These are phyloP conservation scores for Astreopora myriophthalma DNA, from an alignment of 64 coral and sea anemone species.

Conservation along the genomic window DNA sequence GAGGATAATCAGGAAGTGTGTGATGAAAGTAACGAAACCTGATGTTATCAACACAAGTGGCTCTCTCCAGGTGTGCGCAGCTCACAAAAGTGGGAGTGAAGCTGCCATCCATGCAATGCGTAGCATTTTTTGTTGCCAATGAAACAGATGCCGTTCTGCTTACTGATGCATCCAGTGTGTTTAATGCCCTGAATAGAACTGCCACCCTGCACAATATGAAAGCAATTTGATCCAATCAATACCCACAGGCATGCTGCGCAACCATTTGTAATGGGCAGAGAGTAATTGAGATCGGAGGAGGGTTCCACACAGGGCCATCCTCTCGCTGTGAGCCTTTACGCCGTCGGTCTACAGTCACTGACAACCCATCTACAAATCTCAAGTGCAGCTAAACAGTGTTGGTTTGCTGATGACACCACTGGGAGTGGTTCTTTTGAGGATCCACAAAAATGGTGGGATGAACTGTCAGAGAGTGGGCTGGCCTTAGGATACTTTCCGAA, in stretches of 20 bases:
- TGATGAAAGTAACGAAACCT: background rate
- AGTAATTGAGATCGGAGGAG: too few relatives aligned
- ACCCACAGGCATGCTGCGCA: background rate
- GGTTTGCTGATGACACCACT: conserved; percentile 4
- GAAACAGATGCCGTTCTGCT: background rate
- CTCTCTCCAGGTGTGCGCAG: conserved; percentile 13
- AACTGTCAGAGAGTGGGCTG: background rate
- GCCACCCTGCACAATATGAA: background rate
- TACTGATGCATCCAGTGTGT: background rate
- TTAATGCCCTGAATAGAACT: conserved; percentile 8
- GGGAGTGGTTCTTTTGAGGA: background rate
- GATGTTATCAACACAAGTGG: background rate
- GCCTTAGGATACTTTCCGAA: background rate
- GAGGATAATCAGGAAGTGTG: background rate
- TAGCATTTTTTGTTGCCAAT: background rate
- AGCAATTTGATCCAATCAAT: background rate
- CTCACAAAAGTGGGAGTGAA: background rate
- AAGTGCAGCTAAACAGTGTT: background rate
- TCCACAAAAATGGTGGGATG: background rate
- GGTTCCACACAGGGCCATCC: too few relatives aligned
- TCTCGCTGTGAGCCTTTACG: too few relatives aligned
- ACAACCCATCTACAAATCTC: background rate
- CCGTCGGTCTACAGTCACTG: too few relatives aligned
- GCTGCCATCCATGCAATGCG: background rate
- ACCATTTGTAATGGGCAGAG: background rate